phyloP scores from a whole-genome alignment of 2,113 vertebrate species.

The Ctenomys sociabilis region DNA sequence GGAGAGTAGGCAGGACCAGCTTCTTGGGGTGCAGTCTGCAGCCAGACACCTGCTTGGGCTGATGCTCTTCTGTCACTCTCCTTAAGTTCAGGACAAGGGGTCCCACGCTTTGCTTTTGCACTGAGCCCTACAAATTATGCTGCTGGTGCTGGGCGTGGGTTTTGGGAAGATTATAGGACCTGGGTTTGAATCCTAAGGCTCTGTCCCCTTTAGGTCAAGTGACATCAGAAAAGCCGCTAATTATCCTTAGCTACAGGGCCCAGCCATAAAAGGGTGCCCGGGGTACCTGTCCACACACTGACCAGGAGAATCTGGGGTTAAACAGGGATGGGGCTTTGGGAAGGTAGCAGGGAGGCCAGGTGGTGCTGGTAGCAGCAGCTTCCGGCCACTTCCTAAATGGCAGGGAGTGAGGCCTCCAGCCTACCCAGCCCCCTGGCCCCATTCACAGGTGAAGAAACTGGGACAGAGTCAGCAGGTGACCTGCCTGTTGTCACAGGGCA shows the following conservation, averaged over 20 bases:
- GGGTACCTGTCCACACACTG: background rate
- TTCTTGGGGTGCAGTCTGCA: background rate
- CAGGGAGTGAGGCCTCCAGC: background rate
- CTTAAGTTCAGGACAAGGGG: background rate
- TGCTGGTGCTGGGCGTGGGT: background rate
- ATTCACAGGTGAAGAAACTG: slow-evolving; percentile 67
- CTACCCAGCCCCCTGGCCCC: background rate
- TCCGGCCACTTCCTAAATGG: background rate
- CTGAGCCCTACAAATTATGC: background rate
- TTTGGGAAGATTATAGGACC: background rate
- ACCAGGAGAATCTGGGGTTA: background rate
- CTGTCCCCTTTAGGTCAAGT: background rate
- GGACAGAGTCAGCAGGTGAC: slow-evolving; percentile 62
- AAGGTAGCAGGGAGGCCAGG: background rate
- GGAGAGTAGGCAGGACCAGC: background rate
- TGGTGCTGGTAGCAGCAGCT: background rate
- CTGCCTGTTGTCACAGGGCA: slow-evolving; percentile 53
- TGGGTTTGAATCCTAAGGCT: slow-evolving; percentile 43
- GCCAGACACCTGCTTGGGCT: background rate
- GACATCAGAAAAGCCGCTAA: slow-evolving; percentile 54
- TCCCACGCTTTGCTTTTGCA: background rate
- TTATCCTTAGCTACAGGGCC: background rate
- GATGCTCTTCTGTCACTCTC: accelerated
- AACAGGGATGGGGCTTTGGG: background rate
- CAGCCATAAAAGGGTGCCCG: background rate